Conservation (phyloP, 2,113 vertebrate genomes). For the Gambusia holbrooki region DNA sequence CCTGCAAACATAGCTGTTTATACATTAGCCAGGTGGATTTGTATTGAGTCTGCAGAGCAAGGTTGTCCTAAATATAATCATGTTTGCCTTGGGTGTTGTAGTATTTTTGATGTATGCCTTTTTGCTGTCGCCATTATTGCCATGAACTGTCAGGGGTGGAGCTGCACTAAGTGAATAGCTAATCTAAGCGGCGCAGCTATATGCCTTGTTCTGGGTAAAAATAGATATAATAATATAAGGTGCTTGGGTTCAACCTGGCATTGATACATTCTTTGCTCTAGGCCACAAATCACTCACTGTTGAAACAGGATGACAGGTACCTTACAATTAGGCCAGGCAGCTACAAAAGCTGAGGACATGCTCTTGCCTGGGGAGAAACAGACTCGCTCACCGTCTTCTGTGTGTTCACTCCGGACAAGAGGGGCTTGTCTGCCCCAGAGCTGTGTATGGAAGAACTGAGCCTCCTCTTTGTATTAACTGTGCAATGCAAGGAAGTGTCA, state of each 20-base stretch:
- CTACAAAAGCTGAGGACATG: slow-evolving; percentile 52
- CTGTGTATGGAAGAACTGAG: slow-evolving; percentile 20
- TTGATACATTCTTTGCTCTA: slow-evolving; percentile 58
- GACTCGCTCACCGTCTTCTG: slow-evolving; percentile 27
- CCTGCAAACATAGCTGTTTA: slow-evolving; percentile 35
- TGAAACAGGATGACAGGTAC: slow-evolving; percentile 47
- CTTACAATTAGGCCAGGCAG: slow-evolving; percentile 59
- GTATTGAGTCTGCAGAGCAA: slow-evolving; percentile 31
- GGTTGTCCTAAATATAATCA: slow-evolving; percentile 36
- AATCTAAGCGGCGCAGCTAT: slow-evolving; percentile 28
- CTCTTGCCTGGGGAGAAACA: slow-evolving; percentile 60
- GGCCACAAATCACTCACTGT: slow-evolving; percentile 59
- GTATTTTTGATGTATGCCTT: slow-evolving; percentile 41
- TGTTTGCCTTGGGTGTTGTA: slow-evolving; percentile 17
- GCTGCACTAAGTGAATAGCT: slow-evolving; percentile 38
- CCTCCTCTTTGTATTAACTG: slow-evolving; percentile 23
- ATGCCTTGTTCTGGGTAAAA: slow-evolving; percentile 34
- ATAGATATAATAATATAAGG: slow-evolving; percentile 41
- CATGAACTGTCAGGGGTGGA: slow-evolving; percentile 40
- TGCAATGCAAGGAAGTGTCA: slow-evolving; percentile 50
- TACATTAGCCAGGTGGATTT: slow-evolving; percentile 31
- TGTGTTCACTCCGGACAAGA: slow-evolving; percentile 17
- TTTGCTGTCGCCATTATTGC: slow-evolving; percentile 26
- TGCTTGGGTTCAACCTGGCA: slow-evolving; percentile 56
- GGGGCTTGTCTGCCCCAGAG: slow-evolving; percentile 20